phyloP scores from a whole-genome alignment of 23 tunicate species.

The Clavelina lepadiformis region DNA sequence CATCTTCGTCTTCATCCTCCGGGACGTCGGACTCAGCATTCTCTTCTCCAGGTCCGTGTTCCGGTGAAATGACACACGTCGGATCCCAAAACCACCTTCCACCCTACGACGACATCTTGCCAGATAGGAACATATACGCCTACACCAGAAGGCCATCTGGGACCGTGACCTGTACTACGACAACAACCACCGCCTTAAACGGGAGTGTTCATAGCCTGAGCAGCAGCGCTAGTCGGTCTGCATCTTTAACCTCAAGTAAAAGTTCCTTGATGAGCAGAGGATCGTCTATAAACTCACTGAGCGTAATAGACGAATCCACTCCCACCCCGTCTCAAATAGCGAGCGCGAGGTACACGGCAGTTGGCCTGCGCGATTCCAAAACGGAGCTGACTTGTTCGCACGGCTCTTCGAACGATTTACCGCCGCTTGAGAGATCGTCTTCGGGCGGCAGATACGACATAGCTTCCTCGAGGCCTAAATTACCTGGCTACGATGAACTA shows the following conservation, averaged over 20 bases:
- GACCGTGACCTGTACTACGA: constrained; percentile 13
- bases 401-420: neutral
- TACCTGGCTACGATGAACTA: constrained; percentile 15
- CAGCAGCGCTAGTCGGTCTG: constrained; percentile 14
- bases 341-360: constrained; percentile 23
- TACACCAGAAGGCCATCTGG: constrained; percentile 4
- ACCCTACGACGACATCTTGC: constrained; percentile 46
- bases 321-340: constrained; percentile 52
- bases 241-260: constrained; percentile 45
- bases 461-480: constrained; percentile 2
- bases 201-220: constrained; percentile 12
- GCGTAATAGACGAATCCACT: constrained; percentile 54
- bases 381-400: neutral
- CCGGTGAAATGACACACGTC: constrained; percentile 3
- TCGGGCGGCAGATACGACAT: neutral
- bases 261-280: constrained; percentile 48
- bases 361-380: neutral
- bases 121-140: constrained; percentile 24
- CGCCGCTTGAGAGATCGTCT: constrained; percentile 1
- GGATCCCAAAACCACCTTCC: constrained; percentile 14
- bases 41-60: constrained; percentile 12
- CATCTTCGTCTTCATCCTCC: constrained; percentile 44
- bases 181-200: constrained; percentile 16
- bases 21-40: constrained; percentile 56
- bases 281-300: constrained; percentile 45